Base-by-base conservation (phyloP, 2,797 vertebrate genomes). In the Loris lydekkerianus region DNA sequence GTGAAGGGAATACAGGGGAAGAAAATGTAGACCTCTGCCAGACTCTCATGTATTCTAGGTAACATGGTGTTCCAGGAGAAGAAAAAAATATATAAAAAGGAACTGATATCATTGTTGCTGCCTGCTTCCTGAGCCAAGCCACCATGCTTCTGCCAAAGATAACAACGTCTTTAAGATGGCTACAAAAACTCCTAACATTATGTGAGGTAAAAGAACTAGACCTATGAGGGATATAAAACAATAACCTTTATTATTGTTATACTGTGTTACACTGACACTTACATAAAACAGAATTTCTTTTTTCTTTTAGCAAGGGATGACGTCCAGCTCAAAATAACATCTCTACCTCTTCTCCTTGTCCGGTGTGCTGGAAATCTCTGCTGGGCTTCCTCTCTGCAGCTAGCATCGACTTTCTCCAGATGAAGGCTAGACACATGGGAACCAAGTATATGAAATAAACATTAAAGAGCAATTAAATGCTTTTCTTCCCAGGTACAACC, bases 101-200 rank as follows among this genome's bases (percentile, higher is more conserved):
- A 95, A 95, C 91, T 75, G 97, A 97, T 98, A 97, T 97, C 96
- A 97, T 98, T 98, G 97, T 98, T 95, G 94, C 94, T 86, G 96
- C 96, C 84, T 27, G 25, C 43, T 69, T 96, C 27, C 94, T 6
- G 86, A 98, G 98, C 98, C 98, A 98, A 98, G 97, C 93, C 94
- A 72, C 97, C 87, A 87, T 60, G 85, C 97, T 95, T 86, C 97
- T 97, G 98, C 98, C 98, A 98, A 98, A 96, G 97, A 97, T 97
- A 97, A 97, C 29, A 49, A 93, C 82, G 91, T 65, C 97, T 97
- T 97, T 91, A 97, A 97, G 97, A 95, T 89, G 85, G 92, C 96
- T 96, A 81, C 96, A 96, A 95, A 97, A 97, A 95, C 87, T 84
- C 92, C 85, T n/a, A 89, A 95, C 85, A 93, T 91, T 80, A 53